phyloP scores from a whole-genome alignment of 2,113 vertebrate genomes.

The Cettia cetti region DNA sequence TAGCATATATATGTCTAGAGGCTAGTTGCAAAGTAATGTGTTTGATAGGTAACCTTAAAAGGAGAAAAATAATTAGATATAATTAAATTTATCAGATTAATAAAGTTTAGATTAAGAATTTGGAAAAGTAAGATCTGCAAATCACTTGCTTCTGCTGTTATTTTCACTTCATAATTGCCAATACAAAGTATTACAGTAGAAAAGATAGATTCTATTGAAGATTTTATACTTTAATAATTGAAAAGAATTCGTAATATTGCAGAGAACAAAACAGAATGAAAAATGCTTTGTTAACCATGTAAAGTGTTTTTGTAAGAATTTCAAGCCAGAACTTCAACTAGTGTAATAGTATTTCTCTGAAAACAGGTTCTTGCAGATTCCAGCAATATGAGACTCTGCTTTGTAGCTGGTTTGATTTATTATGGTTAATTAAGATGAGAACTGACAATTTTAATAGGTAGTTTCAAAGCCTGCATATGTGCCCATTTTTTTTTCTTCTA shows the following conservation, averaged over 20 bases:
- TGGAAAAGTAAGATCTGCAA: neutral
- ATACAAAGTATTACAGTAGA: neutral
- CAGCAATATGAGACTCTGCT: neutral
- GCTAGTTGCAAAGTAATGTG: constrained; percentile 4
- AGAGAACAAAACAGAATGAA: neutral
- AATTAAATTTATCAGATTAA: constrained; percentile 11
- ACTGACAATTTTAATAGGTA: neutral
- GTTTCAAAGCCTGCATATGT: neutral
- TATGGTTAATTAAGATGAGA: neutral
- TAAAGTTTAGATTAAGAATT: constrained; percentile 4
- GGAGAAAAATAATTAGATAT: constrained; percentile 15
- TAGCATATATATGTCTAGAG: neutral
- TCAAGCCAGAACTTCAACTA: neutral
- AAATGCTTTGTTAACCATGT: neutral
- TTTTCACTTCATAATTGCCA: neutral
- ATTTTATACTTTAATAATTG: neutral
- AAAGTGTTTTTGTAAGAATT: neutral
- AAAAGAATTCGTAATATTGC: neutral
- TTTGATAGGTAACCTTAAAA: neutral
- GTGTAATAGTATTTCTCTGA: neutral
- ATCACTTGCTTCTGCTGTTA: neutral
- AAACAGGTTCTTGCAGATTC: neutral
- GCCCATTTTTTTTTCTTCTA: neutral
- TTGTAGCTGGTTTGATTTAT: neutral
- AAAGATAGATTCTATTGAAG: neutral